These are phyloP conservation scores for Anguilla anguilla DNA, from an alignment of 2,797 vertebrate species.

Conservation along the genomic window DNA sequence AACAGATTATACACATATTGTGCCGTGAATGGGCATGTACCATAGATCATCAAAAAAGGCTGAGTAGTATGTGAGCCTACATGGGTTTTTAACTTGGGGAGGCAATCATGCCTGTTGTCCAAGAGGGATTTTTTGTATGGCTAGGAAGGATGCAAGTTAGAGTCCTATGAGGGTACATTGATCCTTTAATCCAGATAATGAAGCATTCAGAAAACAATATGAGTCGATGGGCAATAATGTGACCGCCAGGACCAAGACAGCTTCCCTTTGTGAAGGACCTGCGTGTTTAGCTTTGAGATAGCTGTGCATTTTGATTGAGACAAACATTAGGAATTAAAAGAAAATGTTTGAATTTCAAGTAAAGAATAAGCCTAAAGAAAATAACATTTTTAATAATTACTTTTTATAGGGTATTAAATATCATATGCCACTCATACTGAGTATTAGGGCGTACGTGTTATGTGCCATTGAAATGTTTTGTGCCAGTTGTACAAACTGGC, in stretches of 20 bases:
- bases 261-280: not conserved
- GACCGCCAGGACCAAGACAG: not conserved
- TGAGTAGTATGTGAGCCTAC: not conserved
- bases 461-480: not conserved
- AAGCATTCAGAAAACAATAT: not conserved
- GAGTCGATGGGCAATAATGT: not conserved
- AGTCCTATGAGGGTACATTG: not conserved
- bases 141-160: not conserved
- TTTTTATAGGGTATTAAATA: not conserved
- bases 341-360: not conserved
- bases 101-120: not conserved
- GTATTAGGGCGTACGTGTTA: not conserved
- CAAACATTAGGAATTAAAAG: not conserved
- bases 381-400: not conserved
- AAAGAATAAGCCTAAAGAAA: not conserved
- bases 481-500: conserved; percentile 9
- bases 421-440: not conserved
- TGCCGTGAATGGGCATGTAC: too few species aligned
- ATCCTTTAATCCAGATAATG: not conserved
- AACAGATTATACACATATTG: too few species aligned
- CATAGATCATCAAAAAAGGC: too few species aligned
- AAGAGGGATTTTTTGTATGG: not conserved
- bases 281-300: too few species aligned
- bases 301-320: not conserved
- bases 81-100: not conserved